Conservation (phyloP, 2,888 invertebrate genomes). For the Melanotus villosus region DNA sequence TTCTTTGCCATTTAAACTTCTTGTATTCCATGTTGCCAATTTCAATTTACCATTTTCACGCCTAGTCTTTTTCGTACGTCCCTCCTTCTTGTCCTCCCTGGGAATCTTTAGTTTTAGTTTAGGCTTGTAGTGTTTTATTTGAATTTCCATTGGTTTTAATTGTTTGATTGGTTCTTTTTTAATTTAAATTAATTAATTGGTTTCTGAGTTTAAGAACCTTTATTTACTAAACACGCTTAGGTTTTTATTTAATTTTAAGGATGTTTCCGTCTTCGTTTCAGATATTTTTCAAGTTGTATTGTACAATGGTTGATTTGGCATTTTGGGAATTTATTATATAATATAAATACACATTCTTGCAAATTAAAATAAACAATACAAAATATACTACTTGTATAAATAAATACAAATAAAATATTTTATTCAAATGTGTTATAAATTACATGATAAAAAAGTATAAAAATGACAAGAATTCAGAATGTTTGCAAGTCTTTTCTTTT, state of each 20-base stretch:
- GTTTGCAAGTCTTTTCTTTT: neutral
- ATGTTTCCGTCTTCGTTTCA: neutral
- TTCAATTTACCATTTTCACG: no score
- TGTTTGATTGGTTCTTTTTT: conserved; percentile 1
- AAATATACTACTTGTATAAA: neutral
- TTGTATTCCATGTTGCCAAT: no score
- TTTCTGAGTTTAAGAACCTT: neutral
- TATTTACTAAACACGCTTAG: neutral
- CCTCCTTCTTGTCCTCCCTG: no score
- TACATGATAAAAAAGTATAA: neutral
- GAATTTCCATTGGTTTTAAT: neutral
- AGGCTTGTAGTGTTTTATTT: conserved; percentile 12
- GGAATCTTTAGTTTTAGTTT: no score
- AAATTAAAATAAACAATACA: neutral
- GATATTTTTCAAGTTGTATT: neutral
- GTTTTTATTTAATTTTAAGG: neutral
- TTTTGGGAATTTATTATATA: neutral
- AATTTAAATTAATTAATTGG: neutral
- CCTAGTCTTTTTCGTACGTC: no score
- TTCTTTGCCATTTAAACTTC: no score
- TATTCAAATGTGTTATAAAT: neutral
- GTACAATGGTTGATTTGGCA: neutral
- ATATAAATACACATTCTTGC: neutral
- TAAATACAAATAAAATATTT: neutral
- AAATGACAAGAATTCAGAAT: neutral